A percentile compares a stretch with the other conserved stretches of the same genome.
Conservation (phyloP, 2,888 invertebrate species). For the Thelaira solivaga region DNA sequence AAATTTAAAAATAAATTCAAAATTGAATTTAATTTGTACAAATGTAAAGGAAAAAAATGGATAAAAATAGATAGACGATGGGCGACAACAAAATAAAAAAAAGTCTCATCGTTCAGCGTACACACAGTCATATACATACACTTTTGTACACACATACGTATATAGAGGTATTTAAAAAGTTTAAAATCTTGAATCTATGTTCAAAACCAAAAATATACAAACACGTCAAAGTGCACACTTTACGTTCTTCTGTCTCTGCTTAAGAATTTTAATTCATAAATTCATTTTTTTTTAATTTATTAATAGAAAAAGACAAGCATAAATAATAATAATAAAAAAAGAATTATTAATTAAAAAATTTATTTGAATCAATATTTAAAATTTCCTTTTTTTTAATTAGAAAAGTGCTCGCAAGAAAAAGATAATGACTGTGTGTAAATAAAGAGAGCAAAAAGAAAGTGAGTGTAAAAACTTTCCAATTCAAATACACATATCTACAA, state of each 20-base stretch:
- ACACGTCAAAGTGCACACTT: not conserved
- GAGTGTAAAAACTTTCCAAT: too few species aligned
- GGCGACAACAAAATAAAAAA: conserved; percentile 47
- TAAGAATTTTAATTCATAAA: not conserved
- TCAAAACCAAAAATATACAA: not conserved
- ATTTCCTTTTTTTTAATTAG: too few species aligned
- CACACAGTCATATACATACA: not conserved
- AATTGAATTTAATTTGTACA: conserved; percentile 53
- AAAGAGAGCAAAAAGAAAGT: too few species aligned
- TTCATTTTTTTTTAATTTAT: conserved; percentile 21
- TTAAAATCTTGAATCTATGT: conserved; percentile 10
- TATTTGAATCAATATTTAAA: too few species aligned
- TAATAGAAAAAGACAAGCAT: not conserved
- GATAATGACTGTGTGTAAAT: too few species aligned
- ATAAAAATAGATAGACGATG: conserved; percentile 59
- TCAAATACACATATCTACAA: too few species aligned
- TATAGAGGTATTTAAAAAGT: not conserved
- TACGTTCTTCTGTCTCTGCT: not conserved
- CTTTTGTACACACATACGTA: not conserved
- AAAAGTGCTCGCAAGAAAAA: not conserved
- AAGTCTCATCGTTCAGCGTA: conserved; percentile 8
- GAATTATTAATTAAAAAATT: conserved; percentile 14
- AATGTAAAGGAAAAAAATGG: conserved; percentile 51
- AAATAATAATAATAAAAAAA: not conserved
- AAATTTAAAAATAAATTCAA: conserved; percentile 59